Conservation (phyloP, 2,888 invertebrate species). For the Villa cingulata region DNA sequence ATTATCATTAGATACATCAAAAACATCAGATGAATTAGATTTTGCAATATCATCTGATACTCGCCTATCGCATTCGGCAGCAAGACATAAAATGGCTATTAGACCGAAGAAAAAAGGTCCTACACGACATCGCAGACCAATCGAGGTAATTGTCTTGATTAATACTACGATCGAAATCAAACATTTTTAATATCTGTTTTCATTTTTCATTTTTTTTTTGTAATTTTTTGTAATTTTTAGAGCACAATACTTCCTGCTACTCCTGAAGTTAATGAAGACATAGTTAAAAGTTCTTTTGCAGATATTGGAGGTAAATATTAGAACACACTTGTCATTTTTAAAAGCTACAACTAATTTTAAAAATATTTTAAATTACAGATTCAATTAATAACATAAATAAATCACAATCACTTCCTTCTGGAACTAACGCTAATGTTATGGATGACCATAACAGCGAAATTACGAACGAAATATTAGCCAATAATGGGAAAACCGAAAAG, state of each 20-base stretch:
- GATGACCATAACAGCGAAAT: constrained; percentile 19
- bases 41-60: constrained; percentile 30
- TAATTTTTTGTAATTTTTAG: constrained; percentile 22
- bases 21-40: constrained; percentile 26
- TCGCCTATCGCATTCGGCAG: constrained; percentile 65
- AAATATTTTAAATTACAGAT: neutral
- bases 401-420: constrained; percentile 32
- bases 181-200: too few relatives aligned
- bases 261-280: constrained; percentile 65
- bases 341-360: neutral
- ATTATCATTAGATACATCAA: constrained; percentile 16
- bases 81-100: constrained; percentile 66
- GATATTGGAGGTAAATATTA: constrained; percentile 35
- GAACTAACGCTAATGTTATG: constrained; percentile 24
- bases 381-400: constrained; percentile 20
- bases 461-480: constrained; percentile 9
- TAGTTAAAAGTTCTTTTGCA: constrained; percentile 48
- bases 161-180: too few relatives aligned
- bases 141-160: constrained; percentile 35
- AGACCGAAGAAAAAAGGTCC: constrained; percentile 61
- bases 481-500: constrained; percentile 17
- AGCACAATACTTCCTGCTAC: constrained; percentile 50
- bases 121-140: constrained; percentile 48
- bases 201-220: too few relatives aligned
- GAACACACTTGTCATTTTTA: too few relatives aligned